Evolutionary conservation across 2,113 vertebrate species (phyloP), one percentile per base, ranked within the genome.

Genomic region (Coryphaenoides rupestris): DNA sequence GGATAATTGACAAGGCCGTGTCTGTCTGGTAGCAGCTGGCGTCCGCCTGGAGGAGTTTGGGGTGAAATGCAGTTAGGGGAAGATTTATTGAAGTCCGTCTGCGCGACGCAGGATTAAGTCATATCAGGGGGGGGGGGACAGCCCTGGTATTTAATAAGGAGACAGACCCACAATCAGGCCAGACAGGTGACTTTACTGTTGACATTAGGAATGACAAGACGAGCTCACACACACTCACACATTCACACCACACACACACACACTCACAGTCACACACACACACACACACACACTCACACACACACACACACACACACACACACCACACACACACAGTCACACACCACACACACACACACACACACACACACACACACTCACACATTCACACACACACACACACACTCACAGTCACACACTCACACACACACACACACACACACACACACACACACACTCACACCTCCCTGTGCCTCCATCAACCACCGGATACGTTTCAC

Each of bases 1-100:
- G 91, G 84, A 92, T 98, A 99, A 99, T 99, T 99, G 97, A 98
- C 96, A 98, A 98, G 95, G 93, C 91, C 95, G 93, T 96, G 97
- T 96, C 95, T 98, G 96, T 98, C 93, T 93, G 93, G 93, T 94
- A 92, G 95, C 97, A 99, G 97, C 96, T 99, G 97, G 90, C 54
- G 95, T 92, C 93, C 87, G 93, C 93, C 89, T 85, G 84, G 81
- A 93, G 94, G 92, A 95, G 74, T 86, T 88, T 83, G 76, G 74
- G 92, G 92, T 88, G 87, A 92, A 93, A 89, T 90, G 91, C 92
- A 91, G 93, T 96, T 98, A 95, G 96, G 94, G 92, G 90, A 93
- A 96, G 95, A 99, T 99, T 98, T 96, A 99, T 99, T 91, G 94
- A 86, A 88, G 86, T 89, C 93, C 94, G n/a, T 94, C 93, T 94